Base-by-base conservation (phyloP, 2,113 vertebrate genomes). In the Salvelinus namaycush region DNA sequence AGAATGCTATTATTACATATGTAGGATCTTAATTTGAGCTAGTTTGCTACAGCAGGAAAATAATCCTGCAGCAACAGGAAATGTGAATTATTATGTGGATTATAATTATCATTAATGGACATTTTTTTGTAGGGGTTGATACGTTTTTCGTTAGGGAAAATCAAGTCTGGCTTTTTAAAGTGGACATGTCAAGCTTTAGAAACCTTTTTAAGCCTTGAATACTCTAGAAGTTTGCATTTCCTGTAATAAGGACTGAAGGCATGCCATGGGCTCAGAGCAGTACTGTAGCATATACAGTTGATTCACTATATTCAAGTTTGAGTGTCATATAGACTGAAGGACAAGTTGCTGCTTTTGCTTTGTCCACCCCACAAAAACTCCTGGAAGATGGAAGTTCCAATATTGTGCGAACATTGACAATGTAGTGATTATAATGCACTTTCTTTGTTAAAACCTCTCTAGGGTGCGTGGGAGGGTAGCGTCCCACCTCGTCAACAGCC, bases 1-100 rank as follows among this genome's bases (percentile, higher is more conserved):
- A 62, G 73, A 71, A 39, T 60, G 26, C 59, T 26, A 64, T 48
- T 24, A 39, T 2, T 76, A 78, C 80, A 13, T 12, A 44, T 44
- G 39, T 44, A 11, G 39, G 39, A 44, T 44, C 9, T 44, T 44
- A 44, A 44, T 44, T 44, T 44, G 39, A 11, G 39, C 39, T 12
- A 44, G 39, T 44, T 11, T 44, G 39, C 39, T 12, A 44, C 39
- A 44, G 9, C 39, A 44, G 39, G 39, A 44, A 44, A 44, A 44
- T 44, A 44, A 44, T 44, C 39, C 9, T 44, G 9, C 39, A 44
- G 9, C 39, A 44, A 44, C 9, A 11, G 2, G 9, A 44, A 44
- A 44, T 11, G 39, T 44, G 39, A 44, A 44, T 44, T 11, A 44
- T 44, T 44, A 44, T 44, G 9, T 44, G 39, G 39, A 44, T 44